Evolutionary conservation across 2,888 invertebrate species (phyloP), one percentile per base, ranked within the genome.

Genomic region (Timema cristinae): DNA sequence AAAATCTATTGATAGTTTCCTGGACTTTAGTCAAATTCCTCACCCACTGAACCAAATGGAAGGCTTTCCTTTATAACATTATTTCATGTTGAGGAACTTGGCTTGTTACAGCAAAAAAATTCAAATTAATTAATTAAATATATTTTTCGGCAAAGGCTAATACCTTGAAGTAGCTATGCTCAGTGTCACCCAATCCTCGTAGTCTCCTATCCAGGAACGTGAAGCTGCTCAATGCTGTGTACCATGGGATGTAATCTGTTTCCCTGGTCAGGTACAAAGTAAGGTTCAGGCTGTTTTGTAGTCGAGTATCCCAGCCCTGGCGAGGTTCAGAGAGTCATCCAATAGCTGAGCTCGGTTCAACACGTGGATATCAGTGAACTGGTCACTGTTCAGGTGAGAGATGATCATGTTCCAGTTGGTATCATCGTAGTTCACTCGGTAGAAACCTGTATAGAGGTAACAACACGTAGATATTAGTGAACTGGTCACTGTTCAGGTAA

Each of bases 191-290:
- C 13, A 63, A 48, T 68, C 79, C 79, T 56, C 63, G 56, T 9
- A 72, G 50, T 51, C 9, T 61, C 16, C 50, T 16, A 51, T 79
- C 77, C 50, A 86, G 71, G 75, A 79, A 85, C 6, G 77, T 77
- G 49, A 85, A 81, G 0, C 81, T 83, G 54, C 79, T 83, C 66
- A 86, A 82, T 0, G 91, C 91, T 0, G 91, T 85, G 7, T 85
- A 84, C 95, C 94, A 95, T 0, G 95, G 93, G n/a, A 91, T 84
- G 77, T 92, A 93, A 13, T 89, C 86, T 0, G 81, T 85, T 81
- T 93, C 92, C 10, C 85, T 82, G 70, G 83, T 81, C 74, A 96
- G 83, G 83, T 93, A 96, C 2, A 86, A 84, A 0, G 90, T 84
- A 48, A 92, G 84, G 15, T 86, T 83, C 63, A 95, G 85, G 91